phyloP scores from a whole-genome alignment of 2,113 vertebrate genomes.

The Dolichotis patagonum region DNA sequence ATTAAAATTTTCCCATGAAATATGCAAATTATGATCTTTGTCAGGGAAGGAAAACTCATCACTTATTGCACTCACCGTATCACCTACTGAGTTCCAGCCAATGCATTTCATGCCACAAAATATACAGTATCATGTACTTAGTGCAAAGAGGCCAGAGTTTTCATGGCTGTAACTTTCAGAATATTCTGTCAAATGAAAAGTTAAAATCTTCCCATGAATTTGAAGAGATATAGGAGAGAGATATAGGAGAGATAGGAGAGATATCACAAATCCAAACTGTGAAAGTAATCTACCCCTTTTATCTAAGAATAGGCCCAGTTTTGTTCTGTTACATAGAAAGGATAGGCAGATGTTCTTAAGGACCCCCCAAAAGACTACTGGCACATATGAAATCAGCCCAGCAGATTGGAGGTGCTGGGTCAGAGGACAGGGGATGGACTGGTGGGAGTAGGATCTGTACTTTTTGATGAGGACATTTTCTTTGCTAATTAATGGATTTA shows the following conservation, averaged over 20 bases:
- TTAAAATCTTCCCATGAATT: neutral
- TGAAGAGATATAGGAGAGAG: too few relatives aligned
- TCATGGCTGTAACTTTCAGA: constrained; percentile 14
- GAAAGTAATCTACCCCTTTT: neutral
- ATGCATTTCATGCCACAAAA: constrained; percentile 14
- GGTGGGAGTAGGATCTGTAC: neutral
- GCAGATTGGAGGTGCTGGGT: neutral
- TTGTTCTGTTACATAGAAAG: neutral
- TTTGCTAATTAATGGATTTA: neutral
- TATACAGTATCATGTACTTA: neutral
- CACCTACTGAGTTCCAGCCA: neutral
- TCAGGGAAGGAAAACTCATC: neutral
- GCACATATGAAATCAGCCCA: neutral
- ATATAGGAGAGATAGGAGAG: too few relatives aligned
- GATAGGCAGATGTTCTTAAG: neutral
- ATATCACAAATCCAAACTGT: constrained; percentile 3
- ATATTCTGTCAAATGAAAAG: constrained; percentile 19
- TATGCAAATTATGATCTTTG: neutral
- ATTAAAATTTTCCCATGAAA: constrained; percentile 11
- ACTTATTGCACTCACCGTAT: neutral
- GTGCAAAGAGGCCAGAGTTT: neutral
- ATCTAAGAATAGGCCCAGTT: neutral
- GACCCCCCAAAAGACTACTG: neutral
- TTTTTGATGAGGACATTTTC: neutral
- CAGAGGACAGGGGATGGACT: neutral